Percentiles rank a stretch among this genome's conserved stretches.
Evolutionary conservation across 2,888 invertebrate species (phyloP).

Genomic region (Malacosoma neustria): DNA sequence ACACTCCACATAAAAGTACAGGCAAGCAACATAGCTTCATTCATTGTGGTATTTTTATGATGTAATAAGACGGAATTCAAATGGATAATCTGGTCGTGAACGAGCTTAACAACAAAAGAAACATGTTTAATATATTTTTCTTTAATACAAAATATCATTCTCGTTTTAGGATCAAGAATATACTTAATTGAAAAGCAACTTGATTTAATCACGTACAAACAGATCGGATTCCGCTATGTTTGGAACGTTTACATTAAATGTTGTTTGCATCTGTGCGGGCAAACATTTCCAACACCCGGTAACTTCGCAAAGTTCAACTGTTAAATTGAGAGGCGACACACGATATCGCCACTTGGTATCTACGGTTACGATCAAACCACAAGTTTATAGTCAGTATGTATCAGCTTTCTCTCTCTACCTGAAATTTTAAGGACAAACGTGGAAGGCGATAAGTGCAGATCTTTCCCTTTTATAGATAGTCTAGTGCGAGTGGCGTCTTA

Average conservation of each 20-base stretch:
- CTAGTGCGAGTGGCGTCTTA: too few relatives aligned
- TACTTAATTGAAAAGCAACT: too few relatives aligned
- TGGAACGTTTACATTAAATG: slow-evolving; percentile 26
- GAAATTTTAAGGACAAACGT: too few relatives aligned
- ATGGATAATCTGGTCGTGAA: slow-evolving; percentile 50
- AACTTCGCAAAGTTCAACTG: slow-evolving; percentile 17
- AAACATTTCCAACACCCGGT: slow-evolving; percentile 14
- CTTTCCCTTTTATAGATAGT: too few relatives aligned
- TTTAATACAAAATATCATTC: slow-evolving; percentile 37
- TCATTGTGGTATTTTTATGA: slow-evolving; percentile 53
- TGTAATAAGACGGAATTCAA: slow-evolving; percentile 48
- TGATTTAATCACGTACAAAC: too few relatives aligned
- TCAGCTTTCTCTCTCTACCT: too few relatives aligned
- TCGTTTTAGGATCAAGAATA: too few relatives aligned
- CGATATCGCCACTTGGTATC: slow-evolving; percentile 1
- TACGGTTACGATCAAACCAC: not conserved
- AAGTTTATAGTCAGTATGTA: too few relatives aligned
- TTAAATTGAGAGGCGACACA: slow-evolving; percentile 15
- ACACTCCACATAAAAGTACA: slow-evolving; percentile 32
- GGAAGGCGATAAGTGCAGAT: too few relatives aligned
- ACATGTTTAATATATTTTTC: slow-evolving; percentile 42
- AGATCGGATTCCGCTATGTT: not conserved
- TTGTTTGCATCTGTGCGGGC: slow-evolving; percentile 23
- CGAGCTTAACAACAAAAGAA: slow-evolving; percentile 35
- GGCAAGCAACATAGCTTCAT: slow-evolving; percentile 32